Percentiles rank a stretch among this genome's conserved stretches.
phyloP scores from a whole-genome alignment of 2,888 invertebrate genomes.

The Thereva nobilitata region DNA sequence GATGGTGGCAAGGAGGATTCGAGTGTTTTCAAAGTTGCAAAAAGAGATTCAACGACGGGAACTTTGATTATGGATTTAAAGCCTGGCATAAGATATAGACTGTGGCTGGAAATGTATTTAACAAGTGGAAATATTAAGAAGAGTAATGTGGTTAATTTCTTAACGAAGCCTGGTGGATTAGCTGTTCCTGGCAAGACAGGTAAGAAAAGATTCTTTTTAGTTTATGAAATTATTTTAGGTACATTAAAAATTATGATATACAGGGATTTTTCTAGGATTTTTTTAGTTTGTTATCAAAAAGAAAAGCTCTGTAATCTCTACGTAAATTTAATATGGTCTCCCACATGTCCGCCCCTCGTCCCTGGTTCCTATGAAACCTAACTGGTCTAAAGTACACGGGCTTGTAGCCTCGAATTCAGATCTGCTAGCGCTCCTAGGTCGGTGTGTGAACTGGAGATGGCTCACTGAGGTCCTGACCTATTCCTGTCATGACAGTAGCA shows the following conservation, averaged over 20 bases:
- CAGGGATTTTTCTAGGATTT: not conserved
- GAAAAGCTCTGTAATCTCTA: not conserved
- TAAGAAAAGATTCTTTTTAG: conserved; percentile 43
- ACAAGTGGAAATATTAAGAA: conserved; percentile 89
- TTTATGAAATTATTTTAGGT: not conserved
- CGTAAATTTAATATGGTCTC: too few relatives aligned
- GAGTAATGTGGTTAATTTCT: conserved; percentile 85
- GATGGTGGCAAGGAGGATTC: conserved; percentile 74
- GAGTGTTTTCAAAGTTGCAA: conserved; percentile 75
- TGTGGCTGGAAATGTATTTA: conserved; percentile 88
- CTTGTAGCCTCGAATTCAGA: too few relatives aligned
- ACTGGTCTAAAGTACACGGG: too few relatives aligned
- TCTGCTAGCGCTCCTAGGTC: too few relatives aligned
- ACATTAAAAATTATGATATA: not conserved
- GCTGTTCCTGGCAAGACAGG: conserved; percentile 59
- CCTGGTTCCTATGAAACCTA: too few relatives aligned
- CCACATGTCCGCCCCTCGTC: too few relatives aligned
- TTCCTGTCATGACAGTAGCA: too few relatives aligned
- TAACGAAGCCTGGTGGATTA: conserved; percentile 74
- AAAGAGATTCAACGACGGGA: conserved; percentile 70
- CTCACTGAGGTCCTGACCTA: too few relatives aligned
- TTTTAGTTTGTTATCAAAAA: not conserved
- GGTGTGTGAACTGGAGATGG: too few relatives aligned
- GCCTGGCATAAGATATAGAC: conserved; percentile 79
- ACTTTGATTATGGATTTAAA: conserved; percentile 70